Base-by-base conservation (phyloP, 2,113 vertebrate genomes). In the Toxostoma redivivum region DNA sequence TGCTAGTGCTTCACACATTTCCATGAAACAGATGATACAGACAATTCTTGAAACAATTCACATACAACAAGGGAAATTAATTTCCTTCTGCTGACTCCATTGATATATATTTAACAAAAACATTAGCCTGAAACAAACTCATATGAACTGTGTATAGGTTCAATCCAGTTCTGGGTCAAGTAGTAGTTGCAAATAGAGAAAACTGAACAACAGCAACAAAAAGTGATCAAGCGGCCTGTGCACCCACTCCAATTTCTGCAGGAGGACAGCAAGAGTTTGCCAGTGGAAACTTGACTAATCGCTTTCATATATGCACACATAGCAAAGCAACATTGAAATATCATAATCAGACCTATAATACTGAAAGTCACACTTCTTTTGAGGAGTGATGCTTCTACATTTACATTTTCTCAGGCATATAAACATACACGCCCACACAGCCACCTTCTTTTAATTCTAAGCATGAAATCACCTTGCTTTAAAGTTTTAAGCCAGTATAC, bases 11-110 rank as follows among this genome's bases (percentile, higher is more conserved):
- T 93, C 82, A 84, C 82, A 86, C 69, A 38, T 12, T 71, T 80
- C 77, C 66, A 78, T 67, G 60, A 90, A 90, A 76, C n/a, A 92
- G 79, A 94, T 74, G 80, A 96, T 23, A 86, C 24, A 88, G 72
- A 67, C 72, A 81, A 72, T 69, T 88, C 48, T 84, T 90, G 57
- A 85, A 81, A 81, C 74, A 92, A 81, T 66, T 81, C 71, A 83
- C 5, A 1, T 48, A 74, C 11, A 79, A 94, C 81, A 88, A 92
- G 37, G 48, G 40, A 66, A 86, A 78, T 69, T 74, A 0, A 22
- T 42, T 96, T 95, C 72, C 48, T 92, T 93, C 61, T 92, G 60
- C 64, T 83, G 37, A 80, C 35, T 90, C 90, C 30, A 53, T 6
- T 78, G 60, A 79, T 60, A 56, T 5, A 44, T 7, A 56, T 56